phyloP scores from a whole-genome alignment of 2,113 vertebrate species.

The Melanotaenia duboulayi region DNA sequence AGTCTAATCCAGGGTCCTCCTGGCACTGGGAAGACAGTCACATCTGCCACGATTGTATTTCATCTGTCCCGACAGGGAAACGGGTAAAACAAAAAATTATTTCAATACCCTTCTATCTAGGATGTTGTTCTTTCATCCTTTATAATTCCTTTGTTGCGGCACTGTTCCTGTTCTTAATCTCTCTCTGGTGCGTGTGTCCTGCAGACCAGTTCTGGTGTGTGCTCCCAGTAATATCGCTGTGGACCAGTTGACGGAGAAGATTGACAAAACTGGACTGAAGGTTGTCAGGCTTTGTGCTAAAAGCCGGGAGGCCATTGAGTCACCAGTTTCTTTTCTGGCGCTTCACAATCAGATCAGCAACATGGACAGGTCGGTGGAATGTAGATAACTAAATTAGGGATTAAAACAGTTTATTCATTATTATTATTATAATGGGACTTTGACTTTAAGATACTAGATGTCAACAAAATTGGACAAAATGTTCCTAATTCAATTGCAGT shows the following conservation, averaged over 20 bases:
- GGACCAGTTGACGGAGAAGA: slow-evolving; percentile 98
- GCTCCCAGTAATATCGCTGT: slow-evolving; percentile 98
- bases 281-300: slow-evolving; percentile 98
- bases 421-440: neutral
- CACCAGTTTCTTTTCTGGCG: slow-evolving; percentile 95
- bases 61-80: slow-evolving; percentile 98
- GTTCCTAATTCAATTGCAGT: no score
- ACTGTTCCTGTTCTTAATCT: neutral
- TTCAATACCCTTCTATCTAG: accelerated
- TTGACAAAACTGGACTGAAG: slow-evolving; percentile 96
- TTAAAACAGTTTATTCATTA: neutral
- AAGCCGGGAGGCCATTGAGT: slow-evolving; percentile 97
- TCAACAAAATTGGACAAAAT: no score
- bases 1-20: slow-evolving; percentile 98
- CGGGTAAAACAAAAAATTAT: slow-evolving; percentile 82
- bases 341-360: slow-evolving; percentile 99
- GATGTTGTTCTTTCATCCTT: neutral
- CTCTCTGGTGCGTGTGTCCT: neutral
- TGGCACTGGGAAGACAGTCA: slow-evolving; percentile 97
- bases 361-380: slow-evolving; percentile 93
- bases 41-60: slow-evolving; percentile 98
- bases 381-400: neutral
- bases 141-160: neutral
- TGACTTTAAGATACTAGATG: no score
- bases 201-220: slow-evolving; percentile 95